Evolutionary conservation across 2,888 invertebrate genomes (phyloP).

Genomic region (Spilosoma lubricipeda): DNA sequence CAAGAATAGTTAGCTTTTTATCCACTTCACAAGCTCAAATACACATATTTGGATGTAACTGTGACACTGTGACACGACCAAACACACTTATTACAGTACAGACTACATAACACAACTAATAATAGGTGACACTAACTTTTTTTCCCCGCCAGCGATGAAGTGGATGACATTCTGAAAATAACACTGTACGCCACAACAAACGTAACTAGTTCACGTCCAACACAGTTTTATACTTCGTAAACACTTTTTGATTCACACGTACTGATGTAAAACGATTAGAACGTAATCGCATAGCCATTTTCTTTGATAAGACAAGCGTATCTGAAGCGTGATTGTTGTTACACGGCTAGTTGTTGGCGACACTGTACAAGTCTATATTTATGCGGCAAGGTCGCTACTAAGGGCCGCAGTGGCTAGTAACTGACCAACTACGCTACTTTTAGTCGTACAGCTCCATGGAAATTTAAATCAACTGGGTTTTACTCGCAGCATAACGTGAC

Average conservation of each 20-base stretch:
- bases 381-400: slow-evolving; percentile 74
- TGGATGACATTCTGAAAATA: slow-evolving; percentile 80
- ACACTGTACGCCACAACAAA: slow-evolving; percentile 59
- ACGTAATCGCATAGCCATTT: slow-evolving; percentile 81
- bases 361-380: slow-evolving; percentile 76
- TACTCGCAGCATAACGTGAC: not conserved
- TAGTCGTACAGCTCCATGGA: slow-evolving; percentile 49
- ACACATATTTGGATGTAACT: slow-evolving; percentile 23
- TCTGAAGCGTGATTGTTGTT: slow-evolving; percentile 63
- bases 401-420: slow-evolving; percentile 67
- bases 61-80: slow-evolving; percentile 36
- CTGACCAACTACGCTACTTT: slow-evolving; percentile 65
- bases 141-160: slow-evolving; percentile 72
- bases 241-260: slow-evolving; percentile 69
- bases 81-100: slow-evolving; percentile 36
- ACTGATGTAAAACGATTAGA: slow-evolving; percentile 70
- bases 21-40: slow-evolving; percentile 34
- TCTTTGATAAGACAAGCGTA: slow-evolving; percentile 79
- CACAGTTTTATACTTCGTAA: slow-evolving; percentile 71
- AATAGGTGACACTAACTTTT: slow-evolving; percentile 77
- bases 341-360: slow-evolving; percentile 72
- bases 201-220: slow-evolving; percentile 69
- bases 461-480: slow-evolving; percentile 13
- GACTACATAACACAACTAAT: slow-evolving; percentile 56
- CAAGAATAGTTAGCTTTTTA: slow-evolving; percentile 7